Base-by-base conservation (phyloP, 2,888 invertebrate species). In the Yponomeuta sedellus region DNA sequence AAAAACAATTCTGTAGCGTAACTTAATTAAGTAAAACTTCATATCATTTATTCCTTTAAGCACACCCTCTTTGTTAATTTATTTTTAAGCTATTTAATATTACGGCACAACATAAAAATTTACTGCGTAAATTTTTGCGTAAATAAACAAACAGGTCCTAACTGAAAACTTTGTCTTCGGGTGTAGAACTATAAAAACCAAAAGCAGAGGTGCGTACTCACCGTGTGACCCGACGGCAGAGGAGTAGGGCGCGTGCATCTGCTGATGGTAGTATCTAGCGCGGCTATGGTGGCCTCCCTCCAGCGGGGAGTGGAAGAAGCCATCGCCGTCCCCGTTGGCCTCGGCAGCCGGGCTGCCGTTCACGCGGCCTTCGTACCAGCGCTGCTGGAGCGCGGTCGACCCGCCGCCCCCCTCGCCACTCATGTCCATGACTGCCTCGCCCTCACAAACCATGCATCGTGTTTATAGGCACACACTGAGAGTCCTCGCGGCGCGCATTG, bases 401-500 rank as follows among this genome's bases (percentile, higher is more conserved):
- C 63, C 73, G 66, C 86, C 85, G 78, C 82, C 77, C 72, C 83
- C 87, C 75, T 83, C 86, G 70, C 83, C 87, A 83, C 86, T 88
- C 69, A 86, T 88, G 82, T 88, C 90, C 91, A 89, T 90, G 88
- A 79, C 86, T 77, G 84, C 85, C 75, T 83, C 81, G 78, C 79
- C 79, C 86, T 91, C 91, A 91, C 91, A 91, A 83, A 91, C 91
- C 91, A 91, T 91, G 89, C 91, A 91, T 90, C 86, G 85, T 83
- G 83, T 85, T 88, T 88, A 83, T 82, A 82, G 75, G 79, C 86
- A 86, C 87, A 77, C 90, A 85, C 87, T 86, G 71, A 77, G 80
- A 88, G 88, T 88, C 84, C 87, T 80, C 86, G 79, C 83, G 77
- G 79, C 80, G 82, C 85, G 84, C 87, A 74, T 73, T 66, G 70